A percentile compares a stretch with the other conserved stretches of the same genome.
These are phyloP conservation scores for Mastomys natalensis DNA, from an alignment of 2,113 vertebrate species.

Conservation along the genomic window DNA sequence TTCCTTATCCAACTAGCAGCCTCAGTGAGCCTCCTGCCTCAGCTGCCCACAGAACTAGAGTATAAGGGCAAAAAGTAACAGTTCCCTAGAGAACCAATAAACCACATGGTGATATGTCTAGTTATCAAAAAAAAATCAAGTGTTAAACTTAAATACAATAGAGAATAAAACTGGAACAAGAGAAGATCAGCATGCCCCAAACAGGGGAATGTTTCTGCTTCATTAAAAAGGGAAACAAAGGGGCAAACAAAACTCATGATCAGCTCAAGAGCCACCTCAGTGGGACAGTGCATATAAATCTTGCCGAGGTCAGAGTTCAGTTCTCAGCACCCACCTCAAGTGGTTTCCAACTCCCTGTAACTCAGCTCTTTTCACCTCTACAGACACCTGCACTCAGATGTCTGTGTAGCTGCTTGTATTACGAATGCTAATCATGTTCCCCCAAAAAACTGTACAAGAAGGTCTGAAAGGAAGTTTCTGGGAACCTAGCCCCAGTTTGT, in stretches of 20 bases:
- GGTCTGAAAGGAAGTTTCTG: no score
- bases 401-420: no score
- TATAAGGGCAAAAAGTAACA: background rate
- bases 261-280: background rate
- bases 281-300: background rate
- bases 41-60: background rate
- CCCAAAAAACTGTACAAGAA: no score
- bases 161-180: background rate
- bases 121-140: background rate
- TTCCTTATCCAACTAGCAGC: background rate
- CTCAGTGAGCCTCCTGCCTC: background rate
- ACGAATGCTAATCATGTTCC: no score
- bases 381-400: background rate
- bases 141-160: background rate
- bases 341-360: no score
- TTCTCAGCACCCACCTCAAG: background rate
- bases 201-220: background rate
- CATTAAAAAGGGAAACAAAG: background rate
- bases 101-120: background rate
- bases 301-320: background rate
- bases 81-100: slow-evolving; percentile 28
- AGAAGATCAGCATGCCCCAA: background rate
- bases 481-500: no score
- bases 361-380: background rate
- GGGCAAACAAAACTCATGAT: background rate